Conservation (phyloP, 2,797 vertebrate species). For the Triplophysa bombifrons region DNA sequence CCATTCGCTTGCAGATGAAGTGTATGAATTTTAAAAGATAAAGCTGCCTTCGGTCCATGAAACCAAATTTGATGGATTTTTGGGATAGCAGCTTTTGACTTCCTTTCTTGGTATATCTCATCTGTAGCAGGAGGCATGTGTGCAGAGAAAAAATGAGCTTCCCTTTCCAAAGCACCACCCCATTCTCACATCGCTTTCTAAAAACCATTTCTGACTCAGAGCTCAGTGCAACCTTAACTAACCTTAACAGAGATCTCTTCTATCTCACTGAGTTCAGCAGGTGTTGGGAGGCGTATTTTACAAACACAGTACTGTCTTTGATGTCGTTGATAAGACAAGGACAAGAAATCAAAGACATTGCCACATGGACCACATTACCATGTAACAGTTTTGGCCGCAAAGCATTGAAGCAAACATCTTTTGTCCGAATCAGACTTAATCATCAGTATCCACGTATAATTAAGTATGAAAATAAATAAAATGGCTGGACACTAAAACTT, state of each 20-base stretch:
- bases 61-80: background rate
- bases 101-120: conserved; percentile 32
- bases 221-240: conserved; percentile 11
- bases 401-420: background rate
- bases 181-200: conserved; percentile 38
- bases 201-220: conserved; percentile 36
- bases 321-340: background rate
- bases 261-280: conserved; percentile 1
- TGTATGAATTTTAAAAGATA: conserved; percentile 7
- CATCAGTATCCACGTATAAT: background rate
- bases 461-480: background rate
- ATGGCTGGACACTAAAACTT: background rate
- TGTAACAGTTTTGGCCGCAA: background rate
- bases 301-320: background rate
- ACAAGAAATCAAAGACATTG: background rate
- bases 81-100: conserved; percentile 22
- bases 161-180: conserved; percentile 35
- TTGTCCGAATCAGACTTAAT: background rate
- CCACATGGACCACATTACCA: background rate
- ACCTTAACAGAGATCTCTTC: background rate
- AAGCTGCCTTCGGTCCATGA: background rate
- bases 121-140: conserved; percentile 49
- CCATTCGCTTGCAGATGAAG: conserved; percentile 14
- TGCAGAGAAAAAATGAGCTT: conserved; percentile 43
- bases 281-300: background rate